Evolutionary conservation across 2,113 vertebrate genomes (phyloP).

Genomic region (Tetrao urogallus): DNA sequence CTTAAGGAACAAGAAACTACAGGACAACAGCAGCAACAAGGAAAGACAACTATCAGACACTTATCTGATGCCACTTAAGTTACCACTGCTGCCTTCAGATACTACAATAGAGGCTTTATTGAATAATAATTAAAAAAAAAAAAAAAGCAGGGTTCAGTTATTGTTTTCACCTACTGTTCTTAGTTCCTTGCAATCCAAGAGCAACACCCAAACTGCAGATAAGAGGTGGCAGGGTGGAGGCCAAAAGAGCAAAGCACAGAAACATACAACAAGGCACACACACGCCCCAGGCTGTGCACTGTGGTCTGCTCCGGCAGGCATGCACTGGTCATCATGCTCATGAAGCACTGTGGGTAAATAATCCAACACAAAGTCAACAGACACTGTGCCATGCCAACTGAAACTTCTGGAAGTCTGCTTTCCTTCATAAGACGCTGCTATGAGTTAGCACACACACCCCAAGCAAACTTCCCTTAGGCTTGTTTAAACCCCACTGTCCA

Average conservation of each 20-base stretch:
- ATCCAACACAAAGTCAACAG: fast-evolving
- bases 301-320: fast-evolving
- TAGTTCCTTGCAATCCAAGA: background rate
- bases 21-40: background rate
- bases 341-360: background rate
- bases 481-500: background rate
- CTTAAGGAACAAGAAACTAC: background rate
- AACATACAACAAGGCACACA: background rate
- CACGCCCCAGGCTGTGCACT: background rate
- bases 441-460: background rate
- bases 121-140: background rate
- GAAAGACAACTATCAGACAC: background rate
- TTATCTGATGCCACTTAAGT: background rate
- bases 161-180: background rate
- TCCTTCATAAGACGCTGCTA: background rate
- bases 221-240: fast-evolving
- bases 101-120: background rate
- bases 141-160: too few species aligned
- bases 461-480: background rate
- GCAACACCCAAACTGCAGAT: background rate
- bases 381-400: background rate
- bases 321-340: background rate
- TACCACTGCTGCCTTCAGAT: conserved; percentile 54
- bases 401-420: background rate
- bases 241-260: background rate